phyloP scores from a whole-genome alignment of 2,113 vertebrate species.

The Cervus canadensis region DNA sequence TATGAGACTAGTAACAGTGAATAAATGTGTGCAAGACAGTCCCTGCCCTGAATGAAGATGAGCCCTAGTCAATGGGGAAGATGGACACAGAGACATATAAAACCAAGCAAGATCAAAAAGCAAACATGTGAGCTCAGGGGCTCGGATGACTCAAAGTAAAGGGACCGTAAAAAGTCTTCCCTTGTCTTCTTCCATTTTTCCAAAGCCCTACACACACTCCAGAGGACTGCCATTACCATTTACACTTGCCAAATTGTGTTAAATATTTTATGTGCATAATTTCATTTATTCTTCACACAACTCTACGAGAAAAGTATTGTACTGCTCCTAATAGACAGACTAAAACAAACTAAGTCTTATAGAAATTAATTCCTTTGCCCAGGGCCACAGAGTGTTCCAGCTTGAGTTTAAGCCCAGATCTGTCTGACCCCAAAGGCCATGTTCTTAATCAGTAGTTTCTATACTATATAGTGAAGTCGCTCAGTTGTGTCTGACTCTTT shows the following conservation, averaged over 20 bases:
- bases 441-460: not conserved
- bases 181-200: not conserved
- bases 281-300: not conserved
- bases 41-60: not conserved
- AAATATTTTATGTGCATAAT: not conserved
- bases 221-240: not conserved
- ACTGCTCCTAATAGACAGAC: not conserved
- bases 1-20: not conserved
- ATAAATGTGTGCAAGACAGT: not conserved
- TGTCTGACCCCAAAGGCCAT: not conserved
- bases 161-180: not conserved
- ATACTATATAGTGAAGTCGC: not conserved
- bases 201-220: not conserved
- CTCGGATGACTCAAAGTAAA: not conserved
- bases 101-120: not conserved
- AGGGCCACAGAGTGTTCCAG: not conserved
- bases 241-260: not conserved
- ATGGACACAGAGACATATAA: not conserved
- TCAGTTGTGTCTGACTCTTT: too few species aligned
- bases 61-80: not conserved
- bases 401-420: not conserved
- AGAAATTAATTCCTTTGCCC: not conserved
- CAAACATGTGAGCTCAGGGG: not conserved
- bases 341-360: not conserved
- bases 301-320: not conserved